Base-by-base conservation (phyloP, 2,797 vertebrate genomes). In the Orestias chungarensis region DNA sequence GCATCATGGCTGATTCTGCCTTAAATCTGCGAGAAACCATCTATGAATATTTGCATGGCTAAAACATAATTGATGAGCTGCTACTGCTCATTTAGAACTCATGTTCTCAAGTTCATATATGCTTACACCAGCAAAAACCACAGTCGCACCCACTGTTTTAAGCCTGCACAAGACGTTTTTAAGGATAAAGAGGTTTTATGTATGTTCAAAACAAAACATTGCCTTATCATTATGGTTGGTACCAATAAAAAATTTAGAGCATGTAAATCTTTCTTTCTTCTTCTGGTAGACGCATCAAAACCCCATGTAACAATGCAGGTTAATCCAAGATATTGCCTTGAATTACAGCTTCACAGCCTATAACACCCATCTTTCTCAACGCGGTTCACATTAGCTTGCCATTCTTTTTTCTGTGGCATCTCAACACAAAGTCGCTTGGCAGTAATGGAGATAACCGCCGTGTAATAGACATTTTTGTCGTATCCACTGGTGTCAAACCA, bases 401-500 rank as follows among this genome's bases (percentile, higher is more conserved):
- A 14, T 77, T 68, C 67, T 86, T 79, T 47, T 64, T 79, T 78
- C 75, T 33, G 31, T 68, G 72, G 64, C 79, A 86, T 67, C 50
- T 54, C 15, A 9, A 80, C 57, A 76, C 88, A 73, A 67, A 73
- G 88, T 89, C 81, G 70, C 87, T 82, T 82, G 74, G 77, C 75
- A 80, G 80, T 87, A 87, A 85, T 90, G 83, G 87, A 89, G 89
- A 91, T 91, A 90, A 88, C 82, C 84, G 85, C 84, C 35, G 67
- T 88, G 84, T 92, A 93, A 92, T 90, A 86, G 89, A 92, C 88
- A 89, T 91, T 90, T 87, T 87, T 90, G 86, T 90, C 80, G 66
- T 76, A 86, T 88, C 83, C 83, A 80, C 69, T 87, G 83, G 81
- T 89, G 89, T 93, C 91, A 91, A 78, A 85, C 82, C 70, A 29